These are phyloP conservation scores for Eurosta solidaginis DNA, from an alignment of 1,140 invertebrate species.

Conservation along the genomic window DNA sequence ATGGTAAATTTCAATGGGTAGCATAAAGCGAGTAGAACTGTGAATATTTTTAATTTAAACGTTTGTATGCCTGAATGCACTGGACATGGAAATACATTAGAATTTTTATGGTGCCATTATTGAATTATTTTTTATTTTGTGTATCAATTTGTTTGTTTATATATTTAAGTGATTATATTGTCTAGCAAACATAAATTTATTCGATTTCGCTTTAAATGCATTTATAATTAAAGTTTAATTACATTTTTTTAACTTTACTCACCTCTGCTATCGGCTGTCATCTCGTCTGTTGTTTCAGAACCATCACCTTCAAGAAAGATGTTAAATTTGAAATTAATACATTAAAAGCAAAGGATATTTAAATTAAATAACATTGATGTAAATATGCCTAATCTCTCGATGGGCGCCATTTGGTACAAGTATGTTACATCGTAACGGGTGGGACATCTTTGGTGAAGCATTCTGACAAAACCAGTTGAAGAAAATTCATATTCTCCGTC, in stretches of 20 bases:
- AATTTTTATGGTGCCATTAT: background rate
- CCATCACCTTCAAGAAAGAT: conserved; percentile 52
- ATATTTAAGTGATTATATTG: background rate
- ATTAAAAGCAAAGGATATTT: background rate
- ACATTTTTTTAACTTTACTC: no score
- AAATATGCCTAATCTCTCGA: no score
- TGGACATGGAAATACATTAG: no score
- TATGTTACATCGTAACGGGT: no score
- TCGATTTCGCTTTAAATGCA: background rate
- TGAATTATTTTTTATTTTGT: background rate
- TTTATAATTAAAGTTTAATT: background rate
- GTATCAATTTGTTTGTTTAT: background rate
- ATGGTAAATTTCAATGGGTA: background rate
- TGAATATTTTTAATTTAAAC: no score
- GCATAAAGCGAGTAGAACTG: background rate
- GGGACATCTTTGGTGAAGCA: no score
- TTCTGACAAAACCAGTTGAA: no score
- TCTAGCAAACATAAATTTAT: no score
- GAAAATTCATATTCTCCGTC: no score
- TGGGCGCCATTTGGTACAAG: no score
- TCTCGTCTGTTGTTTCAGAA: conserved; percentile 58
- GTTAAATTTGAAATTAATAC: background rate
- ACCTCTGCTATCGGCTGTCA: conserved; percentile 59
- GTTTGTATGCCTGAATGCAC: no score
- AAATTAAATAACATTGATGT: background rate